These are phyloP conservation scores for Chelonoidis abingdonii DNA, from an alignment of 2,113 vertebrate species.

Conservation along the genomic window DNA sequence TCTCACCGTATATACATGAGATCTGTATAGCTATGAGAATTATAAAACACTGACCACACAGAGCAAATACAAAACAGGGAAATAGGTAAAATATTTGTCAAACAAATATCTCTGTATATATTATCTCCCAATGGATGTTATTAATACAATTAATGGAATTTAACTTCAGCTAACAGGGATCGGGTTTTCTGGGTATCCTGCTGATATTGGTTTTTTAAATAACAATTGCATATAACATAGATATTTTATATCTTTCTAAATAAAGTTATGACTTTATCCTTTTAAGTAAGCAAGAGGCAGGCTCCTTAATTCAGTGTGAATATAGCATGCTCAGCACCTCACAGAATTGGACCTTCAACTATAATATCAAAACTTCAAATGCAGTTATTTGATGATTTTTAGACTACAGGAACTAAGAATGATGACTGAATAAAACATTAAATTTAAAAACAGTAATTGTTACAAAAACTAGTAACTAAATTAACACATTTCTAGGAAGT, in stretches of 20 bases:
- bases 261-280: background rate
- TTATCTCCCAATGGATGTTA: background rate
- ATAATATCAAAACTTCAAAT: slow-evolving; percentile 32
- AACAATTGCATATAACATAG: background rate
- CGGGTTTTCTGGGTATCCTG: background rate
- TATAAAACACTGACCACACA: background rate
- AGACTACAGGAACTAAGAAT: slow-evolving; percentile 24
- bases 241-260: slow-evolving; percentile 43
- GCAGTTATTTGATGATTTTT: slow-evolving; percentile 25
- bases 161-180: background rate
- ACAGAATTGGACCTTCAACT: background rate
- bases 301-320: background rate
- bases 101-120: background rate
- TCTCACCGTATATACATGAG: background rate
- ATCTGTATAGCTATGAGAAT: background rate
- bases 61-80: background rate
- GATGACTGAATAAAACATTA: slow-evolving; percentile 19
- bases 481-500: slow-evolving; percentile 39
- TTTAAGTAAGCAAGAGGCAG: slow-evolving; percentile 22
- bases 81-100: slow-evolving; percentile 13
- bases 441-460: slow-evolving; percentile 2
- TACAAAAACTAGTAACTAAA: slow-evolving; percentile 51
- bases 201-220: background rate
- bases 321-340: background rate
- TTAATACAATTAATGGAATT: background rate